Evolutionary conservation across 2,113 vertebrate species (phyloP).

Genomic region (Phylloscopus trochilus): DNA sequence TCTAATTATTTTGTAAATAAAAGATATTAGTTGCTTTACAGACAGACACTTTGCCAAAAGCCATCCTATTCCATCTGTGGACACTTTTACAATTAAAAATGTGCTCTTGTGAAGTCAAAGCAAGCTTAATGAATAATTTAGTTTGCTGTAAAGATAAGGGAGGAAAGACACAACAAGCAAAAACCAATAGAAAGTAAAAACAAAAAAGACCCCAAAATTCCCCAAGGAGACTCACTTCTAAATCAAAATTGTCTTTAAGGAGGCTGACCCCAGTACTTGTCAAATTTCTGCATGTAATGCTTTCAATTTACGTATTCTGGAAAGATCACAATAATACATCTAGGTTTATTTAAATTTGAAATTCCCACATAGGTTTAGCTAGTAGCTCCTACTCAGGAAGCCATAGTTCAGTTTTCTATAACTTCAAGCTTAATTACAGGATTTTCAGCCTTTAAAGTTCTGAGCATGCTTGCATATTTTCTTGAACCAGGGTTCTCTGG

Average conservation of each 20-base stretch:
- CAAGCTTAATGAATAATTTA: not conserved
- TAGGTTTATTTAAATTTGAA: not conserved
- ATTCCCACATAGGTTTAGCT: not conserved
- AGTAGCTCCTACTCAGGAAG: not conserved
- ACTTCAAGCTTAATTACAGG: not conserved
- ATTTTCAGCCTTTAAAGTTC: not conserved
- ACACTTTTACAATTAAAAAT: not conserved
- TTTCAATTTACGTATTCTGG: not conserved
- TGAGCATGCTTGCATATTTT: not conserved
- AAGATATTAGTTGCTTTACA: not conserved
- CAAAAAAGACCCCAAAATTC: not conserved
- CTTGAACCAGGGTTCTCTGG: too few species aligned
- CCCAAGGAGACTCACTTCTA: accelerated
- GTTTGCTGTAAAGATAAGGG: not conserved
- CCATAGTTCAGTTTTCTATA: not conserved
- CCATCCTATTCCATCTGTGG: not conserved
- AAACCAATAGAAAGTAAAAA: not conserved
- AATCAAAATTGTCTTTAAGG: not conserved
- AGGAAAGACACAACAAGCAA: not conserved
- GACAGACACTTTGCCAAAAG: not conserved
- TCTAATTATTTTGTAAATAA: not conserved
- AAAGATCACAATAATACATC: not conserved
- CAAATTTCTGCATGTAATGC: not conserved
- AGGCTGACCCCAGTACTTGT: not conserved
- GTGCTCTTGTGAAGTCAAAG: not conserved